These are phyloP conservation scores for Torymus texanus DNA, from an alignment of 2,888 invertebrate species.

Conservation along the genomic window DNA sequence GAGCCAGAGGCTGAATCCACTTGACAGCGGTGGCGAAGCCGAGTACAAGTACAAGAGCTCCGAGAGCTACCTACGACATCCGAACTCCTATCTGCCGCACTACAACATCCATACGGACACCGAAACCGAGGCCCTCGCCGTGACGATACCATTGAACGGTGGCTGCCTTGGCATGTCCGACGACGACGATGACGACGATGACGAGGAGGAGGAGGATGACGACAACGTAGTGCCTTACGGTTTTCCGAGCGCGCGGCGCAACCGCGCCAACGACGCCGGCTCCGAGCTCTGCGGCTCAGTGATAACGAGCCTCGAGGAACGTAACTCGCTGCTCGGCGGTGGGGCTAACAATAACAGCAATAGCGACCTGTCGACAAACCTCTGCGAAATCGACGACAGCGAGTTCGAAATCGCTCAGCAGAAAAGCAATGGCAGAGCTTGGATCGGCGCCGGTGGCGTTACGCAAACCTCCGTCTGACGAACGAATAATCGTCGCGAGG, in stretches of 20 bases:
- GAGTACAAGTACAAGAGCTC: constrained; percentile 76
- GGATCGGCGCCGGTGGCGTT: constrained; percentile 73
- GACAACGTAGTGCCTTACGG: constrained; percentile 77
- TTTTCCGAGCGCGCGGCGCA: constrained; percentile 75
- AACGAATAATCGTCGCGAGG: constrained; percentile 46
- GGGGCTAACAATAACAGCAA: constrained; percentile 85
- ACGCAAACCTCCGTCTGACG: constrained; percentile 76
- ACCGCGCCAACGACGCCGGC: constrained; percentile 72
- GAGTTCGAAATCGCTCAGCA: constrained; percentile 81
- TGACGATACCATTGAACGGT: constrained; percentile 72
- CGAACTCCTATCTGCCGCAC: constrained; percentile 87
- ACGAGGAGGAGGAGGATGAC: constrained; percentile 69
- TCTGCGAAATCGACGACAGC: constrained; percentile 95
- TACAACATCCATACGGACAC: constrained; percentile 83
- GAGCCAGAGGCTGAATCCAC: constrained; percentile 78
- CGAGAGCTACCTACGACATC: constrained; percentile 87
- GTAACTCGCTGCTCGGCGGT: constrained; percentile 85
- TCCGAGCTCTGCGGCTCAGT: constrained; percentile 81
- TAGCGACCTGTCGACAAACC: constrained; percentile 90
- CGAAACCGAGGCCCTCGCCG: constrained; percentile 77
- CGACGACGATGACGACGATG: constrained; percentile 69
- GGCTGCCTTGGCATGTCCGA: constrained; percentile 69
- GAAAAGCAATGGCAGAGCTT: constrained; percentile 72
- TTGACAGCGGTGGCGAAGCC: constrained; percentile 81
- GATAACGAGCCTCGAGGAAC: constrained; percentile 84